Conservation (phyloP, 2,888 invertebrate species). For the Thalpophila matura region DNA sequence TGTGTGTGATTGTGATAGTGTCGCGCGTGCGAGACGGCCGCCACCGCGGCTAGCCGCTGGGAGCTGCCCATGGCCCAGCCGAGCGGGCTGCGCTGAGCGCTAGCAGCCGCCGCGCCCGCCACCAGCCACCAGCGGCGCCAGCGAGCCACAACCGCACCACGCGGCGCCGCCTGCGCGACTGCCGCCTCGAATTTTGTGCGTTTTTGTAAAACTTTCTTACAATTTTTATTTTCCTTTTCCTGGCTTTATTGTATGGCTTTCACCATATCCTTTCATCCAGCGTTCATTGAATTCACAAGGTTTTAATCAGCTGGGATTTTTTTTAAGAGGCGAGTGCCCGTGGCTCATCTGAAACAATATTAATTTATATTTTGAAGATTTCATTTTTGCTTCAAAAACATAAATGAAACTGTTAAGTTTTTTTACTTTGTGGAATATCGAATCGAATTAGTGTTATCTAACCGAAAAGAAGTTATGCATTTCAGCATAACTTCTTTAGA, state of each 20-base stretch:
- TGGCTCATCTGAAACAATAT: constrained; percentile 58
- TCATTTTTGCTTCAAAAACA: background rate
- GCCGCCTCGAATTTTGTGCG: constrained; percentile 67
- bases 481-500: too few species aligned
- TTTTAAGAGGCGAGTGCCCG: constrained; percentile 7
- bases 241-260: constrained; percentile 34
- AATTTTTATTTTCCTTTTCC: constrained; percentile 49
- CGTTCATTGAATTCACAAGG: constrained; percentile 28
- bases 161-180: constrained; percentile 81
- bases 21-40: constrained; percentile 85
- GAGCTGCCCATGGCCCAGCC: constrained; percentile 93
- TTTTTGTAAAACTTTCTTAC: constrained; percentile 52
- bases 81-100: constrained; percentile 88
- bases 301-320: constrained; percentile 46
- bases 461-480: too few species aligned
- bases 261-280: constrained; percentile 60
- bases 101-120: constrained; percentile 80
- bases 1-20: constrained; percentile 87
- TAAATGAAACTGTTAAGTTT: constrained; percentile 5
- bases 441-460: too few species aligned
- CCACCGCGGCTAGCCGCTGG: constrained; percentile 91
- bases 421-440: constrained; percentile 2
- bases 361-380: constrained; percentile 4
- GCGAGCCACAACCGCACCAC: constrained; percentile 82
- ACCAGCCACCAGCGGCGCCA: constrained; percentile 81